These are phyloP conservation scores for Pseudopodoces humilis DNA, from an alignment of 2,113 vertebrate species.

Conservation along the genomic window DNA sequence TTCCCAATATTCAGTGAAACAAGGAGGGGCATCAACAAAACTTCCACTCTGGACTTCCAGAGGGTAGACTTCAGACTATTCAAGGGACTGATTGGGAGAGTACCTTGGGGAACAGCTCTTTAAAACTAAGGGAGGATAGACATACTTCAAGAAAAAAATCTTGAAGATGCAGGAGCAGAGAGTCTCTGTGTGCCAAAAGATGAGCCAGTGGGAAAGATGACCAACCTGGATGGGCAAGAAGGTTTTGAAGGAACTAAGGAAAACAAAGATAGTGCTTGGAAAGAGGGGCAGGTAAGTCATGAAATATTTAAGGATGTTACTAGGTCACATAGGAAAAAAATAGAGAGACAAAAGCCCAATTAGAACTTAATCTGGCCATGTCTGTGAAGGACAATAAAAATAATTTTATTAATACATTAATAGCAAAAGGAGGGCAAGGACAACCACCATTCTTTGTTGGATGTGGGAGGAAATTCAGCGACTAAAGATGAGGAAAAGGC, in stretches of 20 bases:
- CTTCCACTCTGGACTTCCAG: background rate
- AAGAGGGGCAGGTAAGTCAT: background rate
- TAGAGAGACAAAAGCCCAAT: background rate
- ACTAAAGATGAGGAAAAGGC: background rate
- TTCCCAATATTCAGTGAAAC: background rate
- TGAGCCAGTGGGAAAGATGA: background rate
- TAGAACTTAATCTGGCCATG: background rate
- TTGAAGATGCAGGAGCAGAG: background rate
- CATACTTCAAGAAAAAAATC: background rate
- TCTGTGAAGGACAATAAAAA: background rate
- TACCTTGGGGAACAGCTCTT: background rate
- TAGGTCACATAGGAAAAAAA: background rate
- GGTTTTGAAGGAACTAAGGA: background rate
- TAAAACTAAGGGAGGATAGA: background rate
- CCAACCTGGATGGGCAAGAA: background rate
- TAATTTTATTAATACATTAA: background rate
- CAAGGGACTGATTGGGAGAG: background rate
- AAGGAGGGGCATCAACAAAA: background rate
- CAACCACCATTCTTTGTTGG: background rate
- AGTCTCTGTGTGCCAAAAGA: background rate
- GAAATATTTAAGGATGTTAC: background rate
- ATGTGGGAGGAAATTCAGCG: fast-evolving
- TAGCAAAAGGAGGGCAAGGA: background rate
- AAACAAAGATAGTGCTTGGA: background rate
- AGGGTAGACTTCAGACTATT: background rate